Base-by-base conservation (phyloP, 2,888 invertebrate genomes). In the Leptogaster cylindrica region DNA sequence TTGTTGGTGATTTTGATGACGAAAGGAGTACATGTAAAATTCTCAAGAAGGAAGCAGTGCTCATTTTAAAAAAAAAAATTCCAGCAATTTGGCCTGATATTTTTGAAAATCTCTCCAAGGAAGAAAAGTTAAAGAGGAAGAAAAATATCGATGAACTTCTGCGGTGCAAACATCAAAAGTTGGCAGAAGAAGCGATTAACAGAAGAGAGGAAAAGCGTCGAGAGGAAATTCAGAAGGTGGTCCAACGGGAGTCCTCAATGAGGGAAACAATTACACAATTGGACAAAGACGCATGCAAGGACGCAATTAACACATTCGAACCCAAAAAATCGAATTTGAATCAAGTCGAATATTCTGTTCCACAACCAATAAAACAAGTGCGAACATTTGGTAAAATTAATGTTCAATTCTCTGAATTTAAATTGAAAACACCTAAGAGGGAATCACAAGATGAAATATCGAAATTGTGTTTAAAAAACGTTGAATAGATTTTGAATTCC, bases 1-100 rank as follows among this genome's bases (percentile, higher is more conserved):
- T 80, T 8, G 72, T 73, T 3, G 74, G 79, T 14, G 80, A 80
- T 68, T 76, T 80, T 16, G 79, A 80, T 48, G 81, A 81, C 36
- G 72, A 74, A 64, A 74, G 77, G 64, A 79, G 80, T 66, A 78
- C 75, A 23, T 80, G 80, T 67, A 76, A 77, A 33, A 75, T 80
- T 33, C 77, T 77, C 31, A 80, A 80, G 68, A 78, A 72, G 33
- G 81, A 80, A 67, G 79, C 78, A 6, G 77, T 78, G 20, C 76
- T 80, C 23, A 74, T 79, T 0, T 71, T 80, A 1, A 73, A 77
- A 3, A 80, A 80, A 65, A 78, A 77, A 39, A 70, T 75, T 18
- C 73, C 73, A 10, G 81, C 78, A 27, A 71, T 80, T 4, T 80
- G 79, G 79, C 75, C 77, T 0, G 77, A 79, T 41, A 70, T 80